Evolutionary conservation across 2,797 vertebrate genomes (phyloP).

Genomic region (Semotilus atromaculatus): DNA sequence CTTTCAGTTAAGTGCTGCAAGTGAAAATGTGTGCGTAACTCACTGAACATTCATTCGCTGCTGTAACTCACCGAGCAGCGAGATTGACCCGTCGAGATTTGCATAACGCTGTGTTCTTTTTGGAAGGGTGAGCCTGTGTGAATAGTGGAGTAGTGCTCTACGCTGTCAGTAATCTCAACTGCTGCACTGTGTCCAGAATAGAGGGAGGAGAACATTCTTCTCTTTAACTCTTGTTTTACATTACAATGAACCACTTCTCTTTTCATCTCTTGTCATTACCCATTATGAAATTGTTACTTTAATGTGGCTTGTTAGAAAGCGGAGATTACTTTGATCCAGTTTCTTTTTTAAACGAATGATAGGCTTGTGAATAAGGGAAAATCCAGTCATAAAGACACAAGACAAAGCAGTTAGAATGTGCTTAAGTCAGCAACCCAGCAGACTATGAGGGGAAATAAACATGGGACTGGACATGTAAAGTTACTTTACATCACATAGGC

Average conservation of each 20-base stretch:
- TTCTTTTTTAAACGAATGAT: conserved; percentile 51
- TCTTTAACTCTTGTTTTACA: conserved; percentile 58
- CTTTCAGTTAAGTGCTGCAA: conserved; percentile 40
- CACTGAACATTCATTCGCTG: conserved; percentile 51
- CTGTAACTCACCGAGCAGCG: conserved; percentile 47
- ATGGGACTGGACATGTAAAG: neutral
- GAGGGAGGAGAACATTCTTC: conserved; percentile 47
- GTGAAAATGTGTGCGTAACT: conserved; percentile 45
- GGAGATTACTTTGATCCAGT: conserved; percentile 52
- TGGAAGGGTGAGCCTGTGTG: conserved; percentile 51
- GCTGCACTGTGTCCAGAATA: conserved; percentile 29
- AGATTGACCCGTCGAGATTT: conserved; percentile 59
- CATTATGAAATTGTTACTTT: conserved; percentile 55
- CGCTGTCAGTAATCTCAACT: conserved; percentile 40
- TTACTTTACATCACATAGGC: neutral
- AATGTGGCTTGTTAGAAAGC: conserved; percentile 44
- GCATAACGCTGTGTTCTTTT: conserved; percentile 63
- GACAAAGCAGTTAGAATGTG: neutral
- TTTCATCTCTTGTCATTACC: conserved; percentile 56
- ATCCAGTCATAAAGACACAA: conserved; percentile 41
- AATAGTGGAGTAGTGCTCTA: conserved; percentile 52
- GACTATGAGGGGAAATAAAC: neutral
- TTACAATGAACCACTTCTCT: conserved; percentile 61
- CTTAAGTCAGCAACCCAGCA: conserved; percentile 31
- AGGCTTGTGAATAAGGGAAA: conserved; percentile 47